Conservation (phyloP, 2,888 invertebrate species). For the Athalia rosae region DNA sequence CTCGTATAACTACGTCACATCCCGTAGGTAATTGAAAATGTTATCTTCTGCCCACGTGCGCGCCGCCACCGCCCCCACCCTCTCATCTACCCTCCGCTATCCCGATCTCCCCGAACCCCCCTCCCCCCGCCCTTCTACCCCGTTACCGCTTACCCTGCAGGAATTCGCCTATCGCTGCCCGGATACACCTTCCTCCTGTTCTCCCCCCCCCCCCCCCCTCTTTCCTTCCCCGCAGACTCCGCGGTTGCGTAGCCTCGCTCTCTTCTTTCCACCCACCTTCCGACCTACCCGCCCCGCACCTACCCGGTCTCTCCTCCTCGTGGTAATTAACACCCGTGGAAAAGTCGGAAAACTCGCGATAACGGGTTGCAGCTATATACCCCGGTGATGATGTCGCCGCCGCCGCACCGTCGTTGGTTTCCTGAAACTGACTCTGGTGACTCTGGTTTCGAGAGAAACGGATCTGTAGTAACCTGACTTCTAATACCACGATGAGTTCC, state of each 20-base stretch:
- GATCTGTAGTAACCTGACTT: conserved; percentile 24
- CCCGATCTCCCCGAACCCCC: conserved; percentile 36
- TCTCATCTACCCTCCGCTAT: conserved; percentile 55
- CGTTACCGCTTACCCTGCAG: conserved; percentile 23
- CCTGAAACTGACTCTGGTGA: conserved; percentile 30
- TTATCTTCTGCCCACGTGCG: conserved; percentile 70
- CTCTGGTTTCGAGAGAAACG: conserved; percentile 23
- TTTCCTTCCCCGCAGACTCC: background rate
- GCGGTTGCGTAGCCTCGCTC: conserved; percentile 42
- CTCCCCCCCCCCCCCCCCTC: conserved; percentile 14
- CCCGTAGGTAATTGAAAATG: conserved; percentile 74
- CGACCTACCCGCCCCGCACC: no score
- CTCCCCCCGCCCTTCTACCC: conserved; percentile 51
- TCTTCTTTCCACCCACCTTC: conserved; percentile 48
- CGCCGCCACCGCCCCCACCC: conserved; percentile 59
- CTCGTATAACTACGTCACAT: conserved; percentile 72
- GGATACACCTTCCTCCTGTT: conserved; percentile 34
- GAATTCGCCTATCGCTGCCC: conserved; percentile 43
- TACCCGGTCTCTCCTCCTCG: conserved; percentile 56
- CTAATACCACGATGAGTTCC: background rate
- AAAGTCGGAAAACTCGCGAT: conserved; percentile 69
- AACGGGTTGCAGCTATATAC: conserved; percentile 47
- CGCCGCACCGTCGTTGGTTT: conserved; percentile 18
- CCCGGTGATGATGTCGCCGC: conserved; percentile 2
- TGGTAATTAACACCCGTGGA: conserved; percentile 70